Percentiles rank a stretch among this genome's conserved stretches.
phyloP scores from a whole-genome alignment of 2,888 invertebrate genomes.

The Pyralis farinalis region DNA sequence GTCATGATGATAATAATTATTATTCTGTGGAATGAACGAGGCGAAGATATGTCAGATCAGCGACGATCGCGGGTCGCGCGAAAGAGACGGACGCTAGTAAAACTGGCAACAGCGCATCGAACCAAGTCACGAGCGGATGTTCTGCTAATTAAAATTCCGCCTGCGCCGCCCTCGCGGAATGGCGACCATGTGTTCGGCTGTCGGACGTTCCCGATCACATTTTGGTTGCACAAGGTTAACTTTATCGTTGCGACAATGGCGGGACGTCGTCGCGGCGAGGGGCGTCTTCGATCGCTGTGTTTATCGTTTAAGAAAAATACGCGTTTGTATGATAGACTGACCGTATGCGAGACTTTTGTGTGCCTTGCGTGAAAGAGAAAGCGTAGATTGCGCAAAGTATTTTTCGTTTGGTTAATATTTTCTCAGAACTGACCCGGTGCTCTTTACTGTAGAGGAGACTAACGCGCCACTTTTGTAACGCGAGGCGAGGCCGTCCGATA shows the following conservation, averaged over 20 bases:
- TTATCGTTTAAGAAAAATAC: slow-evolving; percentile 42
- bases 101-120: slow-evolving; percentile 72
- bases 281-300: slow-evolving; percentile 52
- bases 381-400: slow-evolving; percentile 53
- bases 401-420: slow-evolving; percentile 45
- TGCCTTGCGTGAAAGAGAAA: slow-evolving; percentile 49
- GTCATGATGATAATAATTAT: slow-evolving; percentile 30
- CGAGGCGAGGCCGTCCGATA: slow-evolving; percentile 71
- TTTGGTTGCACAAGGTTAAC: slow-evolving; percentile 76
- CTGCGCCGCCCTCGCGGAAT: slow-evolving; percentile 81
- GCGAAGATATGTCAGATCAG: slow-evolving; percentile 34
- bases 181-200: slow-evolving; percentile 75
- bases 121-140: slow-evolving; percentile 77
- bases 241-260: slow-evolving; percentile 56
- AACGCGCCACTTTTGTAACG: slow-evolving; percentile 64
- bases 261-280: slow-evolving; percentile 41
- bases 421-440: slow-evolving; percentile 78
- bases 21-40: slow-evolving; percentile 29
- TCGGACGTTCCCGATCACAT: slow-evolving; percentile 74
- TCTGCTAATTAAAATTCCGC: slow-evolving; percentile 82
- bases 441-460: slow-evolving; percentile 65
- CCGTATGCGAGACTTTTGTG: slow-evolving; percentile 44
- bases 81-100: slow-evolving; percentile 53
- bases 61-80: slow-evolving; percentile 37
- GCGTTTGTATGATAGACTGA: slow-evolving; percentile 63